Evolutionary conservation across 2,888 invertebrate genomes (phyloP).

Genomic region (Ferrisia virgata): DNA sequence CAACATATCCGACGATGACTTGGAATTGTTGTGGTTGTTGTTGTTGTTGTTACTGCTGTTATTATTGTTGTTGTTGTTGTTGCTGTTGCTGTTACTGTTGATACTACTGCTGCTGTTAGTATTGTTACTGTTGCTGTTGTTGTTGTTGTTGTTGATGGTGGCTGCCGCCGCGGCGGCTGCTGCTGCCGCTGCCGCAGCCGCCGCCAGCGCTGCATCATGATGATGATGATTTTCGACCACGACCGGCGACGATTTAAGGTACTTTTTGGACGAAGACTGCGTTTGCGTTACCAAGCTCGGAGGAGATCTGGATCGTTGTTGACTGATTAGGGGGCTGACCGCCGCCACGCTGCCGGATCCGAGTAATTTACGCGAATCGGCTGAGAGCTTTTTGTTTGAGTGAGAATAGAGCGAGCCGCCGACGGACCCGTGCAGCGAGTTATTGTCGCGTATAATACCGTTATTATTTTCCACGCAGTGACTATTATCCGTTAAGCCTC

Average conservation of each 20-base stretch:
- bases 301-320: slow-evolving; percentile 44
- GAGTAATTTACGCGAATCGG: slow-evolving; percentile 40
- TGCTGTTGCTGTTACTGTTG: neutral
- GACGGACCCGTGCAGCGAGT: neutral
- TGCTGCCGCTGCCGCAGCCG: slow-evolving; percentile 24
- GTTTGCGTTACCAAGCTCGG: slow-evolving; percentile 4
- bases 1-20: slow-evolving; percentile 11
- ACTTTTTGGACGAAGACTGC: slow-evolving; percentile 43
- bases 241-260: slow-evolving; percentile 45
- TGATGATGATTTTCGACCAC: slow-evolving; percentile 46
- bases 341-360: neutral
- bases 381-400: slow-evolving; percentile 22
- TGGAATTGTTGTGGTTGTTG: slow-evolving; percentile 7
- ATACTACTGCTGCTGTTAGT: slow-evolving; percentile 23
- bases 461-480: slow-evolving; percentile 48
- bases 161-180: slow-evolving; percentile 37
- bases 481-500: slow-evolving; percentile 72
- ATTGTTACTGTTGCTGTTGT: neutral
- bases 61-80: slow-evolving; percentile 39
- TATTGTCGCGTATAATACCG: slow-evolving; percentile 24
- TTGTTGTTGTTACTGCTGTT: neutral
- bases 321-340: slow-evolving; percentile 23
- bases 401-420: neutral
- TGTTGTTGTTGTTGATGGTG: neutral
- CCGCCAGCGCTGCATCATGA: too few species aligned